phyloP scores from a whole-genome alignment of 2,113 vertebrate genomes.

The Scartelaos histophorus region DNA sequence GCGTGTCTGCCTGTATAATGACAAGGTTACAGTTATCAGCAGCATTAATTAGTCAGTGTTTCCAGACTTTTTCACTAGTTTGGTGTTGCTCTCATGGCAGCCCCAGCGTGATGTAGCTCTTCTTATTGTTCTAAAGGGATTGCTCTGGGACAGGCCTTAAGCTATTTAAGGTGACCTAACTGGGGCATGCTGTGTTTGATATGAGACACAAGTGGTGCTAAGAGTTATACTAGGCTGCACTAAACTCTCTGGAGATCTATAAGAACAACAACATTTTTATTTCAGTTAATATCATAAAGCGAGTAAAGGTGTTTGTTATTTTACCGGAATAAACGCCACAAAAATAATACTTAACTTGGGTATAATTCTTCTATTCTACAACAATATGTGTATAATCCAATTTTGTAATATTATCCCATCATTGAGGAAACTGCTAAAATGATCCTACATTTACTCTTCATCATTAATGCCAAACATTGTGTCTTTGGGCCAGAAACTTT shows the following conservation, averaged over 20 bases:
- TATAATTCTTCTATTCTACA: not conserved
- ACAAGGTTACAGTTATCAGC: slow-evolving; percentile 27
- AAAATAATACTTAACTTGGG: not conserved
- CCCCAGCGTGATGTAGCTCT: slow-evolving; percentile 22
- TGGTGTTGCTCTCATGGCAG: slow-evolving; percentile 40
- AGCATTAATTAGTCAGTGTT: slow-evolving; percentile 52
- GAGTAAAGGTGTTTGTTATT: not conserved
- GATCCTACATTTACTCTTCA: too few species aligned
- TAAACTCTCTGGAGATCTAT: slow-evolving; percentile 6
- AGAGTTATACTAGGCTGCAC: slow-evolving; percentile 10
- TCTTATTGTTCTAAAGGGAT: slow-evolving; percentile 27
- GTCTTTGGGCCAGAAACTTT: too few species aligned
- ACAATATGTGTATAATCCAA: too few species aligned
- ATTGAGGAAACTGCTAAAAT: too few species aligned
- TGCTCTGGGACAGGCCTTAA: slow-evolving; percentile 2
- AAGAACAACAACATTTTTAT: not conserved
- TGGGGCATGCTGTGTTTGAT: slow-evolving; percentile 38
- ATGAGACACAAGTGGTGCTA: slow-evolving; percentile 39
- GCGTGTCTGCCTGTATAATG: slow-evolving; percentile 2
- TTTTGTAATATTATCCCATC: too few species aligned
- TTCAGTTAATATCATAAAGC: not conserved
- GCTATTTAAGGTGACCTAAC: slow-evolving; percentile 45
- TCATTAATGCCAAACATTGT: too few species aligned
- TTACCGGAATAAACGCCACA: not conserved
- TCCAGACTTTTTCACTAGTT: slow-evolving; percentile 60